Conservation (phyloP, 2,113 vertebrate species). For the Todiramphus saurophagus region DNA sequence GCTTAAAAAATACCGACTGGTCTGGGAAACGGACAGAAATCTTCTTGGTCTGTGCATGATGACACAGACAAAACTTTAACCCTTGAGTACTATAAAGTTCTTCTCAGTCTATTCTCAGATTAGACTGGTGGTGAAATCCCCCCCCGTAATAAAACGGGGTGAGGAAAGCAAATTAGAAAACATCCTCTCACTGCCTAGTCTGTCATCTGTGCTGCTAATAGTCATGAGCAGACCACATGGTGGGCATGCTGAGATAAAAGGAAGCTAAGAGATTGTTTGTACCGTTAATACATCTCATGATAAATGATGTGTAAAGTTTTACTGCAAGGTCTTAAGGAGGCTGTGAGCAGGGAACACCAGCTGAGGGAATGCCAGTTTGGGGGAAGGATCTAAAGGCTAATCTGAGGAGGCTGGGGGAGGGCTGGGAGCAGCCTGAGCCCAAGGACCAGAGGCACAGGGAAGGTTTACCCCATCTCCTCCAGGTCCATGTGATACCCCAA, state of each 20-base stretch:
- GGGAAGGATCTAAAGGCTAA: neutral
- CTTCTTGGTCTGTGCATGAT: slow-evolving; percentile 13
- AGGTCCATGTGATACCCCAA: neutral
- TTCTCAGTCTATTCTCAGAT: neutral
- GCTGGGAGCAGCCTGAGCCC: neutral
- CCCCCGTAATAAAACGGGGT: neutral
- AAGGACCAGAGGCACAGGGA: neutral
- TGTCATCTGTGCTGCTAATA: slow-evolving; percentile 54
- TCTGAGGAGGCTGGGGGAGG: neutral
- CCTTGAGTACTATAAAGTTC: neutral
- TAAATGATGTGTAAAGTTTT: slow-evolving; percentile 54
- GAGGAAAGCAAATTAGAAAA: slow-evolving; percentile 33
- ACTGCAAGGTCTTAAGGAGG: slow-evolving; percentile 4
- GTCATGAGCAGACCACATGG: slow-evolving; percentile 48
- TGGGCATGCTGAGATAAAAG: slow-evolving; percentile 61
- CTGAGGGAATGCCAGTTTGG: neutral
- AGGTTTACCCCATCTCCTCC: neutral
- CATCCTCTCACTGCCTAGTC: slow-evolving; percentile 8
- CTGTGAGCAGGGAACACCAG: neutral
- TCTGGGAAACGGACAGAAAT: slow-evolving; percentile 39
- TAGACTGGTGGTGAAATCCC: neutral
- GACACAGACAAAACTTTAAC: slow-evolving; percentile 19
- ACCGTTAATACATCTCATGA: slow-evolving; percentile 50
- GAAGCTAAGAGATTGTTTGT: slow-evolving; percentile 60
- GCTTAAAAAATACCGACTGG: neutral